Conservation (phyloP, 1,140 invertebrate species). For the Drosophila pachea region DNA sequence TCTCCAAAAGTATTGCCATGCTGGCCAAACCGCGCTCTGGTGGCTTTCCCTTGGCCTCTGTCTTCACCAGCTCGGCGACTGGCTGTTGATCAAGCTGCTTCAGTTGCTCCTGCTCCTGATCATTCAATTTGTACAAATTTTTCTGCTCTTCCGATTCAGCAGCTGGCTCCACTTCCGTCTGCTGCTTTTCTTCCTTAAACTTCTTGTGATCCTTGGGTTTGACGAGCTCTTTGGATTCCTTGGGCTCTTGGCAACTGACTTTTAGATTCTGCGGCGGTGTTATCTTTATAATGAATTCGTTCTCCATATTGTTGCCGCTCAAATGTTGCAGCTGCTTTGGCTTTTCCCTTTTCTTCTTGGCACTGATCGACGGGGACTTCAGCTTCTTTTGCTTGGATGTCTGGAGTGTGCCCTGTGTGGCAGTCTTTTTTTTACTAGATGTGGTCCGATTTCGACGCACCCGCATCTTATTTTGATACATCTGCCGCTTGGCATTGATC, state of each 20-base stretch:
- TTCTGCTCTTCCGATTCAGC: too few relatives aligned
- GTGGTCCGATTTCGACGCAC: background rate
- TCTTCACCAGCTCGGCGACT: background rate
- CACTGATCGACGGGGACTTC: background rate
- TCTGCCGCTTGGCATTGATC: constrained; percentile 58
- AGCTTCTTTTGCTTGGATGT: constrained; percentile 18
- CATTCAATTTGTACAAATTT: too few relatives aligned
- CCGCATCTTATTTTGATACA: background rate
- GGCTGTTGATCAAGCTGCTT: background rate
- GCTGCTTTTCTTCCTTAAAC: background rate
- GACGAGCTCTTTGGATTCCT: background rate
- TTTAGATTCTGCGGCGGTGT: constrained; percentile 51
- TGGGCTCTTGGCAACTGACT: background rate
- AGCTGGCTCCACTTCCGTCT: too few relatives aligned
- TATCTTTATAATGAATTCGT: constrained; percentile 62
- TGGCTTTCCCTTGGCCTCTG: background rate
- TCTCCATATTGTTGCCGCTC: constrained; percentile 1
- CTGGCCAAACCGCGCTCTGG: constrained; percentile 28
- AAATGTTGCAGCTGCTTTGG: constrained; percentile 2
- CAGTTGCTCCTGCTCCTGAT: background rate
- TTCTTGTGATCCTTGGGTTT: constrained; percentile 3
- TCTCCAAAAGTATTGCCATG: constrained; percentile 62
- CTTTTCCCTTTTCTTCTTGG: constrained; percentile 17
- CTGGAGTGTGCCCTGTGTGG: too few relatives aligned
- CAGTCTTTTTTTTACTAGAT: background rate